Base-by-base conservation (phyloP, 2,888 invertebrate species). In the Eristalis arbustorum region DNA sequence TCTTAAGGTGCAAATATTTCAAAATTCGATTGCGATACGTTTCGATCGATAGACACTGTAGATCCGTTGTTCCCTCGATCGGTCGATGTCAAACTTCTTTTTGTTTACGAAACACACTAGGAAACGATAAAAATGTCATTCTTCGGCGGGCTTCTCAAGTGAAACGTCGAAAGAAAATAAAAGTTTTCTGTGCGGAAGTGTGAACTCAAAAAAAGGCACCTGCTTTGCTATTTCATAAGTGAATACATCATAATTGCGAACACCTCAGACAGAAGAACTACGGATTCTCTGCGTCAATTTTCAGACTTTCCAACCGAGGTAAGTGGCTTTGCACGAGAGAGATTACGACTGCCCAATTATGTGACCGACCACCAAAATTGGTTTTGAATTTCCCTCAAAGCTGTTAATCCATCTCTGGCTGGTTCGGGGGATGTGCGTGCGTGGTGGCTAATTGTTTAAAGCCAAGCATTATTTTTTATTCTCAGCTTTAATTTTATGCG, bases 1-100 rank as follows among this genome's bases (percentile, higher is more conserved):
- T 59, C 37, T 23, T n/a, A 49, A 73, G 64, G 68, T 77, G 85
- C 66, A 74, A 85, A 67, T 77, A 78, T 85, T 85, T 85, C 85
- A 62, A 85, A 85, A 85, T 82, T 61, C 72, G 73, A 85, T 82
- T 85, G 82, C 85, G 82, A 85, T 85, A 85, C 49, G 5, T 1
- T 18, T 49, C 49, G 49, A 18, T 49, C 18, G 5, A 49, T 18
- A n/a, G 49, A 49, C 5, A 42, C 49, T n/a, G 18, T 49, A 49
- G n/a, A 49, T 18, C n/a, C 4, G 5, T 49, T 1, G 25, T 25
- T 25, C 2, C 42, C 14, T 40, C n/a, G 18, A 18, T 49, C 49
- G n/a, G 49, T 63, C 31, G 56, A 84, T 37, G 64, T 49, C 61
- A 22, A 71, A 67, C 18, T 64, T 78, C 59, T 42, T n/a, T 72